phyloP scores from a whole-genome alignment of 1,140 invertebrate genomes.

The Drosophila lowei region DNA sequence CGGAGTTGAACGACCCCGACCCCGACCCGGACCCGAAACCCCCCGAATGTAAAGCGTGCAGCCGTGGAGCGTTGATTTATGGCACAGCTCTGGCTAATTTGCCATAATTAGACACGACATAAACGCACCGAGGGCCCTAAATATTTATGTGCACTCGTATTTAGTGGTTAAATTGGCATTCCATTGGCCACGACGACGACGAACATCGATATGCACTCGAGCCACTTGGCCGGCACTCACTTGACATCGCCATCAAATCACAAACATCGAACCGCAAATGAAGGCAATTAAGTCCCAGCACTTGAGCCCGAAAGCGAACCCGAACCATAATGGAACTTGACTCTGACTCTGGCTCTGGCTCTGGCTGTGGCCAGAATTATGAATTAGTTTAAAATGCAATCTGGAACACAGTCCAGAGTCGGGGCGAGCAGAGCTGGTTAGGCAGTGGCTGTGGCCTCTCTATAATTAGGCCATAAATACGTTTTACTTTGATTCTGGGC shows the following conservation, averaged over 20 bases:
- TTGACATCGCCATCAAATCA: constrained; percentile 29
- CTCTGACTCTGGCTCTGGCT: background rate
- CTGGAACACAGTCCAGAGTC: constrained; percentile 16
- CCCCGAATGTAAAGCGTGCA: no score
- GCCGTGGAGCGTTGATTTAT: constrained; percentile 28
- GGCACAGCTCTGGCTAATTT: constrained; percentile 54
- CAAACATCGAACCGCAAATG: constrained; percentile 39
- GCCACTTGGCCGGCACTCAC: constrained; percentile 39
- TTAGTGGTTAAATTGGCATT: constrained; percentile 51
- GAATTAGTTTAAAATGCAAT: constrained; percentile 62
- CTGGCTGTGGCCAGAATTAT: constrained; percentile 30
- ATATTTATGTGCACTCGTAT: constrained; percentile 38
- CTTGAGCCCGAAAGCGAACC: constrained; percentile 6
- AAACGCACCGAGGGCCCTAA: constrained; percentile 35
- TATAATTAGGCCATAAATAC: constrained; percentile 70
- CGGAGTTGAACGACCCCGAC: constrained; percentile 21
- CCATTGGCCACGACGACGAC: constrained; percentile 13
- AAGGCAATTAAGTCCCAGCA: constrained; percentile 42
- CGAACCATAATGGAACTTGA: background rate
- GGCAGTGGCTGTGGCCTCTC: constrained; percentile 13
- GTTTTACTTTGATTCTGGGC: constrained; percentile 27
- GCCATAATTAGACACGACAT: constrained; percentile 62
- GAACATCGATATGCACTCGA: constrained; percentile 51
- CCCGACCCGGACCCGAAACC: no score
- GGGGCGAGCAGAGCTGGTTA: constrained; percentile 8